Percentiles rank a stretch among this genome's conserved stretches.
Conservation (phyloP, 2,113 vertebrate species). For the Asarcornis scutulata region DNA sequence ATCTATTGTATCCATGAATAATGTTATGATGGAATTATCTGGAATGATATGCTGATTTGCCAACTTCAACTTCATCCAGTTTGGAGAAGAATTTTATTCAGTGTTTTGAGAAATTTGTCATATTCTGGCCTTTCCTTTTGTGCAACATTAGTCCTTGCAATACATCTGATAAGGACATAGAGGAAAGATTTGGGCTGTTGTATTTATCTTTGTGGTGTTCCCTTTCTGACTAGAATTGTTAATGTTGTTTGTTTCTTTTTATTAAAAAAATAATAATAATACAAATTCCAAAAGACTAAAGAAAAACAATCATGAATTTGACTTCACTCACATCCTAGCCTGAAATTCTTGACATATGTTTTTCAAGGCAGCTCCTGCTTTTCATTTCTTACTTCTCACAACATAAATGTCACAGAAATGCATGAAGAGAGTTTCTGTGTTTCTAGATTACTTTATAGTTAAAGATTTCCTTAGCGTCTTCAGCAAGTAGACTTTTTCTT, state of each 20-base stretch:
- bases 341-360: not conserved
- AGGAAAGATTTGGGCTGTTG: not conserved
- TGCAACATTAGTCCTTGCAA: not conserved
- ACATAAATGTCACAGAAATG: not conserved
- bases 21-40: not conserved
- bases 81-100: not conserved
- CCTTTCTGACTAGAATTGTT: not conserved
- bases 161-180: not conserved
- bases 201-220: not conserved
- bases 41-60: not conserved
- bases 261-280: not conserved
- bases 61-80: not conserved
- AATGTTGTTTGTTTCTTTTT: not conserved
- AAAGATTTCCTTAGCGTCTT: not conserved
- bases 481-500: not conserved
- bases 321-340: not conserved
- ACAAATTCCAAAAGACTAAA: not conserved
- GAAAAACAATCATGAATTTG: not conserved
- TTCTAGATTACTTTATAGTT: not conserved
- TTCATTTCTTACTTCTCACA: not conserved
- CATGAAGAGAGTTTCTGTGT: not conserved
- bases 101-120: not conserved
- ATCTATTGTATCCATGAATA: not conserved
- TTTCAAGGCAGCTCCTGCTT: not conserved
- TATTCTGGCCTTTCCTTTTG: not conserved